Percentiles rank a stretch among this genome's conserved stretches.
These are phyloP conservation scores for Actenoides hombroni DNA, from an alignment of 2,113 vertebrate species.

Conservation along the genomic window DNA sequence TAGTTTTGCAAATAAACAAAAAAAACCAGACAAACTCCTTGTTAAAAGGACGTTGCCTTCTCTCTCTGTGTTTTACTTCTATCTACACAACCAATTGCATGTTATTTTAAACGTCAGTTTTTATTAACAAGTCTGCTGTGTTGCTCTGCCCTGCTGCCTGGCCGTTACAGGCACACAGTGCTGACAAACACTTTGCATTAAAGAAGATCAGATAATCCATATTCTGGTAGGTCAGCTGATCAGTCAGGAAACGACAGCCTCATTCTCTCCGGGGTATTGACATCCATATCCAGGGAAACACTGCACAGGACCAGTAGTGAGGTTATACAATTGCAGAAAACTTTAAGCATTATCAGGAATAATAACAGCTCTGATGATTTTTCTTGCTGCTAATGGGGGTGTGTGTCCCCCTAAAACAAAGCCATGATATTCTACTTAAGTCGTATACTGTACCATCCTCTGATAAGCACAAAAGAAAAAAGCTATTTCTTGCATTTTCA, in stretches of 20 bases:
- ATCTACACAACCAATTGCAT: neutral
- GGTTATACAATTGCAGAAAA: neutral
- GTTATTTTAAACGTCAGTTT: neutral
- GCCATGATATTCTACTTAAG: neutral
- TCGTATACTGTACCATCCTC: neutral
- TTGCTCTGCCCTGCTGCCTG: neutral
- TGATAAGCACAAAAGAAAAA: neutral
- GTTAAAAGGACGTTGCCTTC: neutral
- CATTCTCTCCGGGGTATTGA: neutral
- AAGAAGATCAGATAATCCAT: neutral
- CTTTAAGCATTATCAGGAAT: neutral
- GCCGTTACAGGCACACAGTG: neutral
- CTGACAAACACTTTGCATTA: neutral
- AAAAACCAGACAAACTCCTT: neutral
- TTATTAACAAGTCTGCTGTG: neutral
- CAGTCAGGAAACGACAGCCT: neutral
- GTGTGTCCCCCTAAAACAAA: neutral
- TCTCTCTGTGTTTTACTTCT: rapidly evolving
- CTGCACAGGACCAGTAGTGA: neutral
- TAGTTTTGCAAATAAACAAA: neutral
- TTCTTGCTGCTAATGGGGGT: neutral
- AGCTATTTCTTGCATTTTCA: neutral
- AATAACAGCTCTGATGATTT: neutral
- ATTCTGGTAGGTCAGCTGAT: neutral
- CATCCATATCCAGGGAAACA: neutral